Conservation (phyloP, 1,140 invertebrate species). For the Drosophila novamexicana region DNA sequence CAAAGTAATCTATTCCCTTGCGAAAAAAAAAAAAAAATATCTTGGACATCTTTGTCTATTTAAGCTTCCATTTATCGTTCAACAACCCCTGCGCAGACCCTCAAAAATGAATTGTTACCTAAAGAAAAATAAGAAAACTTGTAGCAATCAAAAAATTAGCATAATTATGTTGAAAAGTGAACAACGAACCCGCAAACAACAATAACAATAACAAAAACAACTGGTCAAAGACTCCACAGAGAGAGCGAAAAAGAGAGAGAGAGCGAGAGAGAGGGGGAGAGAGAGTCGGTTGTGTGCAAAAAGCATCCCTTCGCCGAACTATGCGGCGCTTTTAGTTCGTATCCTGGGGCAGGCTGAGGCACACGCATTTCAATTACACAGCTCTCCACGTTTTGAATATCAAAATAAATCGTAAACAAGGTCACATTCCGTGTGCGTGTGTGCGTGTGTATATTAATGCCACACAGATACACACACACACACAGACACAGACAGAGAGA, state of each 20-base stretch:
- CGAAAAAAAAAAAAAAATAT: neutral
- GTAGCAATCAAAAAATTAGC: slow-evolving; percentile 65
- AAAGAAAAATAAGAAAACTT: slow-evolving; percentile 42
- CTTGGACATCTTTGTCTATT: slow-evolving; percentile 4
- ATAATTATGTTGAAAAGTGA: slow-evolving; percentile 67
- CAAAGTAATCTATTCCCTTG: slow-evolving; percentile 1
- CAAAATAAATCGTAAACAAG: slow-evolving; percentile 83
- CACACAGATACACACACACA: slow-evolving; percentile 36
- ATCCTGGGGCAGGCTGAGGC: slow-evolving; percentile 41
- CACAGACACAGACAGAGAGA: slow-evolving; percentile 29
- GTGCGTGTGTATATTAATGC: slow-evolving; percentile 14
- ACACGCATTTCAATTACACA: slow-evolving; percentile 55
- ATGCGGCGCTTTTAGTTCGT: slow-evolving; percentile 27
- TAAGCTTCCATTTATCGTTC: slow-evolving; percentile 29
- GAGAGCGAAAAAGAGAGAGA: slow-evolving; percentile 6
- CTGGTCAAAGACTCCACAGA: slow-evolving; percentile 23
- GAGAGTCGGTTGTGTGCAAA: slow-evolving; percentile 10
- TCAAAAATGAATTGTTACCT: slow-evolving; percentile 17
- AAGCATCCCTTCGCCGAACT: slow-evolving; percentile 42
- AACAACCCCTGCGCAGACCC: slow-evolving; percentile 35
- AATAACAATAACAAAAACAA: slow-evolving; percentile 27
- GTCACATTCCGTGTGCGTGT: slow-evolving; percentile 68
- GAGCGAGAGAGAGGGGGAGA: slow-evolving; percentile 2
- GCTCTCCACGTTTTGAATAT: slow-evolving; percentile 73
- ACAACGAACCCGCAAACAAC: slow-evolving; percentile 33